Evolutionary conservation across 1,140 invertebrate species (phyloP), one percentile per base, ranked within the genome.

Genomic region (Drosophila leontia): DNA sequence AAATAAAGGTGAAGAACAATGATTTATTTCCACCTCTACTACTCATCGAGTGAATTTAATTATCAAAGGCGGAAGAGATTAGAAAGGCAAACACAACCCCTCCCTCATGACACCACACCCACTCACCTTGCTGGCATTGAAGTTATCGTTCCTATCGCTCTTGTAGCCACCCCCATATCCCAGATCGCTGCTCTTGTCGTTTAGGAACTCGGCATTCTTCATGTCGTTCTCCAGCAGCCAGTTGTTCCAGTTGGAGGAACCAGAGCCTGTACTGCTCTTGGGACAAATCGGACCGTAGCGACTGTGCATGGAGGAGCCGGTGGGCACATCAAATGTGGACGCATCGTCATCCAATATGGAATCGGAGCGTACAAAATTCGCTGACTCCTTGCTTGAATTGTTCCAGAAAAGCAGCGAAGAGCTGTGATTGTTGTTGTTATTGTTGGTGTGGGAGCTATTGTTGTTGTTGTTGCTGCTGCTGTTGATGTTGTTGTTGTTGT

Each of bases 281-380:
- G 96, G 94, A n/a, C 96, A 97, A 72, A 97, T 97, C 1, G 97
- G 96, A 13, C 96, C 96, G 86, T 96, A 97, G 92, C 96, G 97
- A 82, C 95, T 97, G 29, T 82, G 75, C 19, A 91, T 60, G 2
- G 82, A 68, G 17, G 80, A 74, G 19, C 95, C 95, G 19, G 95
- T 91, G 26, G 96, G 95, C 17, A 95, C 94, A 84, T 97, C 96
- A 92, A 96, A 97, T 6, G 96, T 96, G 45, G 96, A 94, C 79
- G 96, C 96, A 80, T 95, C 96, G 58, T 96, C 95, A 34, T 95
- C 94, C 67, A 95, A 88, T 77, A 96, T 94, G 26, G 94, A 94
- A 85, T 96, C 95, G 23, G 95, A 94, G 58, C 95, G 93, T 41
- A 95, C 94, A 91, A 95, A 95, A 68, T 94, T 95, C 50, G 93